Evolutionary conservation across 2,113 vertebrate genomes (phyloP).

Genomic region (Otolemur garnettii): DNA sequence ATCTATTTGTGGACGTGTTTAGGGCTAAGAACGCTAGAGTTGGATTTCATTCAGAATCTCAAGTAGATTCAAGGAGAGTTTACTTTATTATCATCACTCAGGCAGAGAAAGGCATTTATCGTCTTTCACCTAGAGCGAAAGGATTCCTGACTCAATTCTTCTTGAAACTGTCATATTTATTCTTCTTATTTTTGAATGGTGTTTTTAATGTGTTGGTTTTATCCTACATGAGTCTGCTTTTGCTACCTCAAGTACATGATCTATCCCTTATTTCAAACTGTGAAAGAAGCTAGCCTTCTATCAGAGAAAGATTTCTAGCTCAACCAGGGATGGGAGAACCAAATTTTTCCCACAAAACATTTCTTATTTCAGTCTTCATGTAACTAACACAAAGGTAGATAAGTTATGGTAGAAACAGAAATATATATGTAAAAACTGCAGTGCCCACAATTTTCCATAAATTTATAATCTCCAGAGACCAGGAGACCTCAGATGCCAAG

Average conservation of each 20-base stretch:
- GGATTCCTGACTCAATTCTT: not conserved
- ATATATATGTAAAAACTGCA: not conserved
- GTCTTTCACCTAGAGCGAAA: not conserved
- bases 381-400: not conserved
- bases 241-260: not conserved
- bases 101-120: not conserved
- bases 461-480: not conserved
- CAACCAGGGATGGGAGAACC: not conserved
- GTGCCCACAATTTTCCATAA: not conserved
- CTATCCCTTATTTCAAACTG: not conserved
- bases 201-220: not conserved
- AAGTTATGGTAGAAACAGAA: not conserved
- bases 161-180: not conserved
- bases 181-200: not conserved
- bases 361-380: not conserved
- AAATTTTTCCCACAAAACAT: not conserved
- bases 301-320: not conserved
- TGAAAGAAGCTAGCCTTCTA: not conserved
- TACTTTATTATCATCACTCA: not conserved
- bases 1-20: slow-evolving; percentile 85
- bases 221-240: not conserved
- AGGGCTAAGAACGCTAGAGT: not conserved
- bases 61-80: slow-evolving; percentile 33
- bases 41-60: slow-evolving; percentile 47
- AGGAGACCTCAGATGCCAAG: not conserved